Percentiles rank a stretch among this genome's conserved stretches.
phyloP scores from a whole-genome alignment of 2,113 vertebrate genomes.

The Polyodon spathula region DNA sequence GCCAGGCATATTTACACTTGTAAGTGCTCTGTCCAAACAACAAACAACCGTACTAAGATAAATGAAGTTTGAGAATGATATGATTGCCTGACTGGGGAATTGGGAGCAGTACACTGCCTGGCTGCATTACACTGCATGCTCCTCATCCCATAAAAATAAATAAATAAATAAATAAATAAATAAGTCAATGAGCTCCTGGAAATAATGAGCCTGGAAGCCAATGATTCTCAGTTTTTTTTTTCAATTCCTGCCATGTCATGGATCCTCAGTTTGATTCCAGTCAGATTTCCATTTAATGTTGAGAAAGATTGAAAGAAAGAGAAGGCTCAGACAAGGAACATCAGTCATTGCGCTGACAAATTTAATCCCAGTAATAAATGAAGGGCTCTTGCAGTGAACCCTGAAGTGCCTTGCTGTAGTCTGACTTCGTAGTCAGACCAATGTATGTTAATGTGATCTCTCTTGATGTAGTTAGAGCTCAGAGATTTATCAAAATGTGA shows the following conservation, averaged over 20 bases:
- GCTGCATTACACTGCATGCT: conserved; percentile 21
- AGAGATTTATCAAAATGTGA: conserved; percentile 14
- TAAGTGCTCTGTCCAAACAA: conserved; percentile 28
- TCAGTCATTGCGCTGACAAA: conserved; percentile 38
- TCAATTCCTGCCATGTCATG: conserved; percentile 26
- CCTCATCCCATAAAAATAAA: conserved; percentile 24
- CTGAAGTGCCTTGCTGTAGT: conserved; percentile 27
- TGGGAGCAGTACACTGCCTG: conserved; percentile 20
- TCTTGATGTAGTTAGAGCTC: conserved; percentile 4
- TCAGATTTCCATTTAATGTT: conserved; percentile 39
- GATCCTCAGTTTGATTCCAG: conserved; percentile 39
- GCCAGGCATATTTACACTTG: conserved; percentile 21
- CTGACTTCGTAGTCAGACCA: conserved; percentile 25
- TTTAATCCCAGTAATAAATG: conserved; percentile 42
- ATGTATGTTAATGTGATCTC: conserved; percentile 55
- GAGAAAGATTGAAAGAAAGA: conserved; percentile 36
- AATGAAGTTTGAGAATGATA: conserved; percentile 30
- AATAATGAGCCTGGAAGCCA: conserved; percentile 41
- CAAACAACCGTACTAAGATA: conserved; percentile 28
- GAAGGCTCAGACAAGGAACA: conserved; percentile 32
- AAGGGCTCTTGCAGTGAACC: conserved; percentile 27
- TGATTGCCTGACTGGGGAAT: conserved; percentile 26
- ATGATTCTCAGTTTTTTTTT: conserved; percentile 30
- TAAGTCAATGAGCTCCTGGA: conserved; percentile 27
- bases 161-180: conserved; percentile 20